Evolutionary conservation across 2,888 invertebrate genomes (phyloP), one percentile per base, ranked within the genome.

Genomic region (Acleris emargana): DNA sequence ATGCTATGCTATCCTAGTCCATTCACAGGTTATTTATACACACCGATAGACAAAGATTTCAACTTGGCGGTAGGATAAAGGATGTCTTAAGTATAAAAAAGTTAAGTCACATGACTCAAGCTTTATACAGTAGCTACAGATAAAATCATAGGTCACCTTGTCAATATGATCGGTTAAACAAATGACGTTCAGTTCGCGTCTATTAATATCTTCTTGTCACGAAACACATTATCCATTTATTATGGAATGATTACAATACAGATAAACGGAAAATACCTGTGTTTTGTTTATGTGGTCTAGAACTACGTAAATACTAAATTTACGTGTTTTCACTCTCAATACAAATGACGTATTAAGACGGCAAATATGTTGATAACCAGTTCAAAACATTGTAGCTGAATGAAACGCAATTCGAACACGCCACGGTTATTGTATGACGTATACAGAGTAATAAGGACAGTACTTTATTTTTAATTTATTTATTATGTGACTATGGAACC

Each of bases 101-200:
- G 45, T 17, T 17, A 45, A 16, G 17, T n/a, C 2, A 7, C 17
- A 51, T 67, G 67, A 67, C 50, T 64, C 63, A 67, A 59, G 28
- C 42, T 57, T 55, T 64, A 51, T 52, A 28, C 55, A 55, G 50
- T 55, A 60, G 51, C 54, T 67, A 61, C 64, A 64, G 72, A 76
- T 76, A 73, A 73, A 71, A 74, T 74, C 75, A 68, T 68, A 69
- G 72, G 78, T 76, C 78, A 77, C 75, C 76, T 76, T 76, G 76
- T 71, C 70, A 69, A 62, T 68, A 71, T 67, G 68, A 66, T 62
- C 67, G 69, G 64, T 67, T 69, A 60, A 69, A 71, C 66, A 66
- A 71, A 72, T 72, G 73, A 70, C 70, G 69, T 69, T 64, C 60
- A 32, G 64, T 57, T 45, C 45, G 28, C 43, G 32, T 64, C 28